phyloP scores from a whole-genome alignment of 2,113 vertebrate genomes.

The Myxocyprinus asiaticus region DNA sequence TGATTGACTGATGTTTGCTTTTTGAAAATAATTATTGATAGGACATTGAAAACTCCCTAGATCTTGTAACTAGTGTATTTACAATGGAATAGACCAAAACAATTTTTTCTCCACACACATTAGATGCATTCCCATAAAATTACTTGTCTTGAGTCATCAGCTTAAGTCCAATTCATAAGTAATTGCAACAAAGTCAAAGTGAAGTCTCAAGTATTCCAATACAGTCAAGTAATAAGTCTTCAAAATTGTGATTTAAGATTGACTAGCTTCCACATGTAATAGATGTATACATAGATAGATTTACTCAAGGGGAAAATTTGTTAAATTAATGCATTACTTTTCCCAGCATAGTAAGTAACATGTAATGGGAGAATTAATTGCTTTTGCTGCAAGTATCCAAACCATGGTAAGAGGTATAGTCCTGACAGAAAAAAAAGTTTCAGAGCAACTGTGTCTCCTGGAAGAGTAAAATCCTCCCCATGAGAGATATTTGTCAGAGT shows the following conservation, averaged over 20 bases:
- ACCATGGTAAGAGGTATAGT: constrained; percentile 29
- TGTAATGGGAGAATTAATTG: constrained; percentile 36
- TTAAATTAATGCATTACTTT: constrained; percentile 14
- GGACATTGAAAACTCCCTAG: too few species aligned
- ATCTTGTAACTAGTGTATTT: too few species aligned
- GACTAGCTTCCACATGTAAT: neutral
- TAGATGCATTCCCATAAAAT: neutral
- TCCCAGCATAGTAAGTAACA: constrained; percentile 9
- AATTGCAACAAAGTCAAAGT: constrained; percentile 26
- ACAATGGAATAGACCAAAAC: too few species aligned
- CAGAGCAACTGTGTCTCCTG: constrained; percentile 70
- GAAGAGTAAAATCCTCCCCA: constrained; percentile 75
- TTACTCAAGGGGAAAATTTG: constrained; percentile 9
- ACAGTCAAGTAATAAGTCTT: constrained; percentile 27
- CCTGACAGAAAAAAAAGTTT: constrained; percentile 63
- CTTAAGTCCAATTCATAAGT: constrained; percentile 21
- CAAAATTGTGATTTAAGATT: constrained; percentile 21
- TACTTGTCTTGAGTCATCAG: constrained; percentile 23
- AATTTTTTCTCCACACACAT: too few species aligned
- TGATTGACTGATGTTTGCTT: too few species aligned
- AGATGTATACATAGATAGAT: constrained; percentile 32
- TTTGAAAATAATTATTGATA: too few species aligned
- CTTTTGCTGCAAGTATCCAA: constrained; percentile 34
- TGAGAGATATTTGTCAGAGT: constrained; percentile 77
- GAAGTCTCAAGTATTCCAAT: constrained; percentile 18